Evolutionary conservation across 2,113 vertebrate genomes (phyloP).

Genomic region (Carollia perspicillata): DNA sequence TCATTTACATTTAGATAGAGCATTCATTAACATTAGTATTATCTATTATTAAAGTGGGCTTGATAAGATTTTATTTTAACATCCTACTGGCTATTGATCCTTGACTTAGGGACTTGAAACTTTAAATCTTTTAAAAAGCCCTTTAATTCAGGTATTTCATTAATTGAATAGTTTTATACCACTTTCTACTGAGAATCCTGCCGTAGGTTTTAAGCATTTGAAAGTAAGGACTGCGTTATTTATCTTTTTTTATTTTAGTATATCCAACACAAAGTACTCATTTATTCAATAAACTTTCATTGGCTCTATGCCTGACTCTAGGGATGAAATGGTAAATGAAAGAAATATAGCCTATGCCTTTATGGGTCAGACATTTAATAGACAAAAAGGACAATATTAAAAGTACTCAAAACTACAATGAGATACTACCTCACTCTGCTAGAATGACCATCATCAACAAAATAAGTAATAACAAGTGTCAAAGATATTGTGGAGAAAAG

Average conservation of each 20-base stretch:
- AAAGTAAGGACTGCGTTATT: neutral
- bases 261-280: neutral
- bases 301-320: neutral
- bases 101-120: neutral
- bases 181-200: neutral
- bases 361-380: neutral
- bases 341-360: neutral
- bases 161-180: neutral
- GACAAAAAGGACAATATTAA: neutral
- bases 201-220: neutral
- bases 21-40: neutral
- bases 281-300: neutral
- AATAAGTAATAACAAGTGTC: neutral
- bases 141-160: slow-evolving; percentile 28
- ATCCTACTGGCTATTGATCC: neutral
- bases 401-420: neutral
- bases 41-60: neutral
- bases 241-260: neutral
- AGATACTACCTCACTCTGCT: neutral
- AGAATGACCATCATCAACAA: neutral
- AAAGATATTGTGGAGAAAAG: neutral
- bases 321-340: neutral
- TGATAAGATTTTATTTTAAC: neutral
- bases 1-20: neutral
- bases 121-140: neutral